These are phyloP conservation scores for Pseudomugil tenellus DNA, from an alignment of 2,797 vertebrate genomes.

Conservation along the genomic window DNA sequence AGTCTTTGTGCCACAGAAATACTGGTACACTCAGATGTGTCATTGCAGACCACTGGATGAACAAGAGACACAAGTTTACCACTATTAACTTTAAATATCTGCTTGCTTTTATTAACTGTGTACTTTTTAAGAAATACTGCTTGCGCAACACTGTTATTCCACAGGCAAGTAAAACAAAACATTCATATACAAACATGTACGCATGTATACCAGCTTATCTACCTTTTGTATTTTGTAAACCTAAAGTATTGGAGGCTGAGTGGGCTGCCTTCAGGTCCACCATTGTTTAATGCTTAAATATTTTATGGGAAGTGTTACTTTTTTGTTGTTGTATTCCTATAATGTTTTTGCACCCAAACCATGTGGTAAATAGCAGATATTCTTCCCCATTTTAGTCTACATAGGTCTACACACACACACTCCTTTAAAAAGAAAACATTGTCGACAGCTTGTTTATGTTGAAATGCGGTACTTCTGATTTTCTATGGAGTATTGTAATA, in stretches of 20 bases:
- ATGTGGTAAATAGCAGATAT: constrained; percentile 59
- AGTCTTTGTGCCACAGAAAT: constrained; percentile 75
- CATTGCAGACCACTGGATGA: constrained; percentile 79
- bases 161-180: constrained; percentile 69
- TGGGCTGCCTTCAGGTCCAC: constrained; percentile 69
- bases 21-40: constrained; percentile 76
- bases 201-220: constrained; percentile 77
- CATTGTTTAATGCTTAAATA: constrained; percentile 75
- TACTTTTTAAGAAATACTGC: constrained; percentile 76
- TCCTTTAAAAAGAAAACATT: constrained; percentile 46
- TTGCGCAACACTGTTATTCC: constrained; percentile 77
- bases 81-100: constrained; percentile 79
- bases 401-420: constrained; percentile 53
- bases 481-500: constrained; percentile 76
- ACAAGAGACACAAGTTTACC: constrained; percentile 78
- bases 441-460: constrained; percentile 62
- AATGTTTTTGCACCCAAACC: constrained; percentile 65
- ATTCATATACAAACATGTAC: constrained; percentile 71
- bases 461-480: constrained; percentile 77
- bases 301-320: constrained; percentile 81
- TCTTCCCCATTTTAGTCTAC: constrained; percentile 59
- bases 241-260: constrained; percentile 77
- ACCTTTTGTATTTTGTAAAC: constrained; percentile 78
- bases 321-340: constrained; percentile 69
- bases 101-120: constrained; percentile 77